Base-by-base conservation (phyloP, 2,797 vertebrate species). In the Gobio occitaniae region DNA sequence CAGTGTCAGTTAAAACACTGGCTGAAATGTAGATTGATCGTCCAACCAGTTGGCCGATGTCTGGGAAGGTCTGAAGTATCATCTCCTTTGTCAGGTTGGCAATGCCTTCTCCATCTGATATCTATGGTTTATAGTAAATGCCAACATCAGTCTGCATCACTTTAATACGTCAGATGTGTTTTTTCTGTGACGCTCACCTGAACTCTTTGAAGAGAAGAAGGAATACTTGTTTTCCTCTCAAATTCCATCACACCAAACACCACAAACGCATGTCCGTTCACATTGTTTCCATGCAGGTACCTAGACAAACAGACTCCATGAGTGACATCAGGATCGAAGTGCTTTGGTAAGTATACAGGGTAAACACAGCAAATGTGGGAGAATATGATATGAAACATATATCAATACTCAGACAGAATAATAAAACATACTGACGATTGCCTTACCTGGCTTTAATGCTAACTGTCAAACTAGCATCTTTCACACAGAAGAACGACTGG, bases 1-100 rank as follows among this genome's bases (percentile, higher is more conserved):
- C 96, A 48, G 91, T 95, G 0, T 92, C 88, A 0, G 97, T 96
- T 90, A 97, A 90, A 80, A 97, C 96, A 47, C 82, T 86, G 41
- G 86, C 61, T 56, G 83, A 81, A 36, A 82, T 61, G 56, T 70
- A 82, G 32, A 85, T 29, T 1, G 84, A 88, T 16, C 16, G 47
- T 83, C 84, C 86, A 7, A 88, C 44, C 38, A 89, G 83, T 3
- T 83, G 11, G 25, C 25, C 1, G 15, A 89, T 80, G 32, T 89
- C 25, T 3, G 0, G 0, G 4, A 94, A 94, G 1, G 88, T 89
- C 0, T 90, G n/a, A 32, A 48, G 82, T 78, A 97, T 92, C 4
- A 85, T 80, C 0, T 85, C 10, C 71, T 85, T 94, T 11, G 54
- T 80, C 66, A 97, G 88, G 2, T 0, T 41, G 0, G 87, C 95